Base-by-base conservation (phyloP, 35 echinoderm and acorn worm species). In the Diadema setosum region DNA sequence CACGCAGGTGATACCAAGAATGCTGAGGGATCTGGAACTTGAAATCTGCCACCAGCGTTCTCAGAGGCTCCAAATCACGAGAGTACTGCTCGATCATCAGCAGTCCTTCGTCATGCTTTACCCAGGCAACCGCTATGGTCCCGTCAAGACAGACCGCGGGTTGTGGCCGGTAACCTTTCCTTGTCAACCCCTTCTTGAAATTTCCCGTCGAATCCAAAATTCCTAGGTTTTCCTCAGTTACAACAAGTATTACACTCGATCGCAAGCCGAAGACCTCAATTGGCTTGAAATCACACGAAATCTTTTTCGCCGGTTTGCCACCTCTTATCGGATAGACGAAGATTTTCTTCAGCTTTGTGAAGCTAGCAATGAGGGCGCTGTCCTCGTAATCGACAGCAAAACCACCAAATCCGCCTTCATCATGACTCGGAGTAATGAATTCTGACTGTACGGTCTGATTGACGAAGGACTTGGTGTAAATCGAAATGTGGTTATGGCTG, bases 81-180 rank as follows among this genome's bases (percentile, higher is more conserved):
- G 73, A 78, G 73, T 44, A 78, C 73, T 78, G 33, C 73, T 78
- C 73, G 17, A 78, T 78, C 35, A 41, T 35, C 39, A 78, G 34
- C 11, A 3, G 37, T 2, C 73, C 73, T 17, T 44, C 44, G 15
- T n/a, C 14, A 78, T 78, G 73, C 7, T 78, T 36, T 0, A 78
- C 73, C 73, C 73, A 78, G 14, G 73, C 73, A 44, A 78, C 44
- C 27, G 44, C 7, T 35, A 78, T 5, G 37, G 73, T 35, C 14
- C 40, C 73, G 24, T 78, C 73, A 34, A 42, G 20, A 36, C 73
- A 78, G n/a, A 39, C 35, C 0, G 73, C 73, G n/a, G 73, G 40
- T 33, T 21, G 24, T 18, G 73, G 27, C 14, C 44, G 44, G 18
- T 6, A 8, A 0, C 73, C 73, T 16, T 78, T 21, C 23, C 11